Evolutionary conservation across 2,113 vertebrate genomes (phyloP), one percentile per base, ranked within the genome.

Genomic region (Rhinichthys klamathensis): DNA sequence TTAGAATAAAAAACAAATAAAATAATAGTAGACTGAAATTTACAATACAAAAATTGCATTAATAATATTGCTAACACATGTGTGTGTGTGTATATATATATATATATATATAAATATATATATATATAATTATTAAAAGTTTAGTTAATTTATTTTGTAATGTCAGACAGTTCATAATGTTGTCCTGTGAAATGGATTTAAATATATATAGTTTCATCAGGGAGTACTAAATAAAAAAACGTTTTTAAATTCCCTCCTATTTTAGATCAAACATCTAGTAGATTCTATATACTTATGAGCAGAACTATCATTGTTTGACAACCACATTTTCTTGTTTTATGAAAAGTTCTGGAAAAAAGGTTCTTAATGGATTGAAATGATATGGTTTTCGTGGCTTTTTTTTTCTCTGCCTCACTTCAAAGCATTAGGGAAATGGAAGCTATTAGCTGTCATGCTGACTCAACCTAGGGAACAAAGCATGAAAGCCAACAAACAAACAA

Each of bases 371-470:
- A 25, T 63, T 65, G 11, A 83, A 38, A 49, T 56, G 9, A 65
- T 63, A n/a, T 27, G 9, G 38, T 60, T 84, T 70, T 70, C 70
- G 51, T 77, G 54, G 16, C 38, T 60, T 60, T 44, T n/a, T n/a
- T 56, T 11, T 2, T 10, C 49, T 82, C 32, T 76, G 23, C 81
- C 12, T 60, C 83, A 72, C 73, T 82, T 84, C 84, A 86, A 87
- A 86, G 44, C 83, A 70, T 85, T 79, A 63, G 51, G 58, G 10
- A 85, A 87, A 80, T 80, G 54, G 32, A 32, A 63, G 73, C 49
- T 86, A 87, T 85, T 80, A 46, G 49, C 49, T 87, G 75, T 86
- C 76, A 78, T 25, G 51, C 73, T 76, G n/a, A 77, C n/a, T 74
- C 49, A 18, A 72, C 41, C 70, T 61, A 41, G 0, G 11, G 6